A percentile compares a stretch with the other conserved stretches of the same genome.
These are phyloP conservation scores for Hartigia nigra DNA, from an alignment of 2,888 invertebrate genomes.

Conservation along the genomic window DNA sequence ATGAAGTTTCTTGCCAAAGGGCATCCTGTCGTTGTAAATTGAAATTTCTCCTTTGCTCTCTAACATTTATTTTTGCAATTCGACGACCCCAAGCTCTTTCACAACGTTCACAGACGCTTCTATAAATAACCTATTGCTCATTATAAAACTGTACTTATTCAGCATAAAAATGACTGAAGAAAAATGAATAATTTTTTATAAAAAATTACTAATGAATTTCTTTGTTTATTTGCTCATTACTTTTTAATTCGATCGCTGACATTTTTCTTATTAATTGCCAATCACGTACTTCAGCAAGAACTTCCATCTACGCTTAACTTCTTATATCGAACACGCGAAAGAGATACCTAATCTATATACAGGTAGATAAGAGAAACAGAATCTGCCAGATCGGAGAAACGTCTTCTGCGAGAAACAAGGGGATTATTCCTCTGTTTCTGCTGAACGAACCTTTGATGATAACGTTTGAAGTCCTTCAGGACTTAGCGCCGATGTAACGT, in stretches of 20 bases:
- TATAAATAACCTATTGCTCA: background rate
- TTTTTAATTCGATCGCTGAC: background rate
- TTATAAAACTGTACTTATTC: background rate
- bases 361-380: background rate
- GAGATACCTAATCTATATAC: background rate
- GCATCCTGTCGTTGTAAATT: background rate
- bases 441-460: slow-evolving; percentile 62
- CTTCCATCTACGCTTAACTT: fast-evolving
- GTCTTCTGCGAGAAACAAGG: slow-evolving; percentile 35
- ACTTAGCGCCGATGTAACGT: slow-evolving; percentile 27
- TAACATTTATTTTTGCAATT: background rate
- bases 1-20: background rate
- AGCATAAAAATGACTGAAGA: background rate
- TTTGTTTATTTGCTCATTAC: background rate
- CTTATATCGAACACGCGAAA: background rate
- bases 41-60: background rate
- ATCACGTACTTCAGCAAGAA: background rate
- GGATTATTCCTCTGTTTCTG: slow-evolving; percentile 53
- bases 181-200: background rate
- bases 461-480: slow-evolving; percentile 56
- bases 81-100: background rate
- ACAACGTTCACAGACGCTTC: background rate
- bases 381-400: background rate
- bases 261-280: background rate
- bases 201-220: background rate